A percentile compares a stretch with the other conserved stretches of the same genome.
These are phyloP conservation scores for Petroica traversi DNA, from an alignment of 2,113 vertebrate species.

Conservation along the genomic window DNA sequence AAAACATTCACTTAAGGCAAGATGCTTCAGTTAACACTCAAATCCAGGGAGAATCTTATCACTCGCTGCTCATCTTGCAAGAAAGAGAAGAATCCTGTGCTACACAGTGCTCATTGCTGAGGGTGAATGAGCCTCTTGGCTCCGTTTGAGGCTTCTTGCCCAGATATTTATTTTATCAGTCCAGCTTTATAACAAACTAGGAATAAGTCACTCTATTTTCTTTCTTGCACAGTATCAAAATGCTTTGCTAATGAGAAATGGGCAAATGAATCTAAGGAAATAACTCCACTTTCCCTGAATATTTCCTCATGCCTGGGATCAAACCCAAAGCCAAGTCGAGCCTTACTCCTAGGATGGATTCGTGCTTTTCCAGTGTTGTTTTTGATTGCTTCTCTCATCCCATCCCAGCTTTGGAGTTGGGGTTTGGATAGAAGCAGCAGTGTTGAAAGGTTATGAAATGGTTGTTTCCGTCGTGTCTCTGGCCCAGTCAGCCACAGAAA, in stretches of 20 bases:
- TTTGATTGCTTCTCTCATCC: constrained; percentile 38
- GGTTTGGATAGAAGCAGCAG: constrained; percentile 18
- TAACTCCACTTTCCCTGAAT: constrained; percentile 2
- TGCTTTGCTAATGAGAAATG: constrained; percentile 35
- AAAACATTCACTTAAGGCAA: neutral
- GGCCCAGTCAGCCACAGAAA: constrained; percentile 46
- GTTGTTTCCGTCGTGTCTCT: constrained; percentile 19
- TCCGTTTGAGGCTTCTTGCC: neutral
- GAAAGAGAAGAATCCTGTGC: neutral
- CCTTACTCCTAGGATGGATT: neutral
- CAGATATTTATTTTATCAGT: constrained; percentile 24
- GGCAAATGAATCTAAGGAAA: constrained; percentile 47
- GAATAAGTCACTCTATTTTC: constrained; percentile 9
- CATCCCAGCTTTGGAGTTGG: neutral
- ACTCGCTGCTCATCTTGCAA: neutral
- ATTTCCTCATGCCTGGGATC: constrained; percentile 44
- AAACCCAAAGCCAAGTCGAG: constrained; percentile 19
- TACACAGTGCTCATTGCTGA: neutral
- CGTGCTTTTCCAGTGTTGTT: constrained; percentile 3
- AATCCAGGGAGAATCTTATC: constrained; percentile 39
- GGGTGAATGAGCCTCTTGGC: constrained; percentile 15
- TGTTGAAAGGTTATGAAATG: constrained; percentile 34
- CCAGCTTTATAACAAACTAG: constrained; percentile 23
- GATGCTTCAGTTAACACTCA: constrained; percentile 1
- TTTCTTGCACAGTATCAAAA: constrained; percentile 10